phyloP scores from a whole-genome alignment of 1,140 invertebrate genomes.

The Hyles euphorbiae region DNA sequence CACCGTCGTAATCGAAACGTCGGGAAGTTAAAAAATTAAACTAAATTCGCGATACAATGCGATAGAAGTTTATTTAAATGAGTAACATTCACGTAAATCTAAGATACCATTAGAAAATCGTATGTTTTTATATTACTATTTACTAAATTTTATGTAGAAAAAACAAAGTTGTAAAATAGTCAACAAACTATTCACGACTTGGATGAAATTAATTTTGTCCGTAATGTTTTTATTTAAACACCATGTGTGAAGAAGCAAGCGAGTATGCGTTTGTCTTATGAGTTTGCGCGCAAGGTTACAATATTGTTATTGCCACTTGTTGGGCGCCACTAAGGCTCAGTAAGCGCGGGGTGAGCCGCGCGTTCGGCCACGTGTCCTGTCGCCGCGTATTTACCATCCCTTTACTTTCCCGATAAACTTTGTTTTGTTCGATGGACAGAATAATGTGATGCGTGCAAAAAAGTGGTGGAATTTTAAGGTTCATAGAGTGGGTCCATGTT shows the following conservation, averaged over 20 bases:
- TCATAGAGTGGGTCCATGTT: background rate
- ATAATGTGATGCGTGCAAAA: conserved; percentile 1
- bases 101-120: too few species aligned
- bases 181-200: background rate
- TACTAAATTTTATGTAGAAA: too few species aligned
- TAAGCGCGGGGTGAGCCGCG: conserved; percentile 57
- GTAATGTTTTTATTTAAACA: too few species aligned
- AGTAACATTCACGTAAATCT: too few species aligned
- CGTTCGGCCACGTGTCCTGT: conserved; percentile 38
- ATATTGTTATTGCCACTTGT: conserved; percentile 73
- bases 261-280: conserved; percentile 34
- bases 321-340: conserved; percentile 67
- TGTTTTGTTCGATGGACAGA: conserved; percentile 7
- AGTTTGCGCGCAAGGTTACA: conserved; percentile 68
- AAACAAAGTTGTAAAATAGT: too few species aligned
- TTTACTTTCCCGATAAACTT: conserved; percentile 50
- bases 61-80: too few species aligned
- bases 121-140: too few species aligned
- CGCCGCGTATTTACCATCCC: conserved; percentile 2
- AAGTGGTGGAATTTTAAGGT: background rate
- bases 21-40: too few species aligned
- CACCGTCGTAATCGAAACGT: too few species aligned
- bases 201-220: too few species aligned
- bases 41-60: too few species aligned
- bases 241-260: too few species aligned